Evolutionary conservation across 1,140 invertebrate genomes (phyloP).

Genomic region (Penaeus japonicus): DNA sequence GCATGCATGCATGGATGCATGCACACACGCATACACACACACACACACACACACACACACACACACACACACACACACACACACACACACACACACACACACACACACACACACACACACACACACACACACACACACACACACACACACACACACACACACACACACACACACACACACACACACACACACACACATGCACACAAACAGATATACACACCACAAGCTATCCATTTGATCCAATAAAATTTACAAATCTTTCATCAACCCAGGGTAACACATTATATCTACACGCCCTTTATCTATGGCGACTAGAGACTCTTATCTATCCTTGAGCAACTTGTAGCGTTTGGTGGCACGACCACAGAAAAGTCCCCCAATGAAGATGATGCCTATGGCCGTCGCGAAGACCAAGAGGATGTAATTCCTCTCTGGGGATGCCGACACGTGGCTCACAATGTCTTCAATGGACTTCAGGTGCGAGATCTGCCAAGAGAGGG

Average conservation of each 20-base stretch:
- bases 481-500: constrained; percentile 65
- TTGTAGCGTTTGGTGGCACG: constrained; percentile 76
- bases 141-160: background rate
- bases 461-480: constrained; percentile 76
- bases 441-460: constrained; percentile 73
- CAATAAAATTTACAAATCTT: too few relatives aligned
- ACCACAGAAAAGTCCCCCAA: constrained; percentile 83
- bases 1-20: background rate
- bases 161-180: background rate
- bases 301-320: background rate
- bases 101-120: background rate
- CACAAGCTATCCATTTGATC: too few relatives aligned
- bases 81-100: background rate
- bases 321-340: constrained; percentile 76
- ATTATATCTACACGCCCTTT: background rate
- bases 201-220: background rate
- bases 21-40: background rate
- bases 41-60: background rate
- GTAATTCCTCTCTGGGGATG: constrained; percentile 80
- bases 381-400: constrained; percentile 79
- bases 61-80: background rate
- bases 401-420: constrained; percentile 77
- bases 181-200: background rate
- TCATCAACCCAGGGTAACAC: background rate
- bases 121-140: background rate